phyloP scores from a whole-genome alignment of 2,888 invertebrate species.

The Leptura quadrifasciata region DNA sequence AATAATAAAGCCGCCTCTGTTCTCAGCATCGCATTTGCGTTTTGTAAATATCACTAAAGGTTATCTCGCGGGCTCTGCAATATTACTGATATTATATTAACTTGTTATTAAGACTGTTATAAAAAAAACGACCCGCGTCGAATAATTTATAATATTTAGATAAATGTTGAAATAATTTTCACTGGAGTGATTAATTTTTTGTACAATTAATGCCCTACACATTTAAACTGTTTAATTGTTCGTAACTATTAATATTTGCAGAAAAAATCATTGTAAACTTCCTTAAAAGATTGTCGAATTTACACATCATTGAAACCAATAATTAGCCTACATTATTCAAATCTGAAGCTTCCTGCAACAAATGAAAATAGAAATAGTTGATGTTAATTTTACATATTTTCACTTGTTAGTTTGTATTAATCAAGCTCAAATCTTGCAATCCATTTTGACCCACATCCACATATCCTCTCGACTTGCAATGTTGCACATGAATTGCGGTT shows the following conservation, averaged over 20 bases:
- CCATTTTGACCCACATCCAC: too few relatives aligned
- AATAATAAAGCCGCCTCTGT: background rate
- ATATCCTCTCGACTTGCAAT: too few relatives aligned
- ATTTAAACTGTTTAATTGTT: background rate
- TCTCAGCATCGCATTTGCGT: conserved; percentile 17
- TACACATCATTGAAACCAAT: background rate
- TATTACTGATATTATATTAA: conserved; percentile 19
- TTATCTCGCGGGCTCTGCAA: conserved; percentile 31
- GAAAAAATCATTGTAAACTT: background rate
- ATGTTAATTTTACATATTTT: too few relatives aligned
- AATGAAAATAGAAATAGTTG: too few relatives aligned
- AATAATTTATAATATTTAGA: conserved; percentile 16
- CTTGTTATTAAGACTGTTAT: conserved; percentile 30
- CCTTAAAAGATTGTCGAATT: background rate
- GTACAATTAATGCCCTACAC: background rate
- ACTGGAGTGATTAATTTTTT: background rate
- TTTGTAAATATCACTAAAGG: conserved; percentile 29
- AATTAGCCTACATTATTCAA: background rate
- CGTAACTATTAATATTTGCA: background rate
- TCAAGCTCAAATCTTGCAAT: too few relatives aligned
- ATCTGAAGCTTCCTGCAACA: background rate
- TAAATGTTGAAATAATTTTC: background rate
- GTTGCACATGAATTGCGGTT: too few relatives aligned
- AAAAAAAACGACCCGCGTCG: conserved; percentile 8
- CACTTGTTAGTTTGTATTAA: too few relatives aligned